These are phyloP conservation scores for Phocoena phocoena DNA, from an alignment of 2,113 vertebrate species.

Conservation along the genomic window DNA sequence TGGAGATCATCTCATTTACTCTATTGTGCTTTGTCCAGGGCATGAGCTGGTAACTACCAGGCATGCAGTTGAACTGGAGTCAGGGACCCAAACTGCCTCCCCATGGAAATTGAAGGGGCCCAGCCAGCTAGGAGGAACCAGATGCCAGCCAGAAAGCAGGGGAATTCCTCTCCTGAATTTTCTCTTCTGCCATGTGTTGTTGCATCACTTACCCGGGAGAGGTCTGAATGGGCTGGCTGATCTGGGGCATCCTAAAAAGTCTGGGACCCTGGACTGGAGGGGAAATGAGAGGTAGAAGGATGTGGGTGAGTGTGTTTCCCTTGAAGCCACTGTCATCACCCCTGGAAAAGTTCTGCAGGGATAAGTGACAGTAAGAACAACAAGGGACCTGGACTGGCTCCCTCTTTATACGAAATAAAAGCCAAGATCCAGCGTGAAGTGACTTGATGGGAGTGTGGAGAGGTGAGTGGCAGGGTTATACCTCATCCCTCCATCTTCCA, in stretches of 20 bases:
- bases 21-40: background rate
- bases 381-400: background rate
- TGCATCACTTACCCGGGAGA: background rate
- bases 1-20: background rate
- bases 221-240: background rate
- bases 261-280: background rate
- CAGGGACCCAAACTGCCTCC: background rate
- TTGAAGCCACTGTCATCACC: background rate
- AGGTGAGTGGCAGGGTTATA: background rate
- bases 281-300: background rate
- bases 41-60: background rate
- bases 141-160: slow-evolving; percentile 39
- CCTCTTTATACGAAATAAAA: background rate
- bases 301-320: background rate
- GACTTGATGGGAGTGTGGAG: background rate
- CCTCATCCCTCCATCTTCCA: background rate
- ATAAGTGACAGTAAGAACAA: background rate
- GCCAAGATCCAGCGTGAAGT: background rate
- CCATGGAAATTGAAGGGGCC: background rate
- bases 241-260: background rate
- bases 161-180: slow-evolving; percentile 73
- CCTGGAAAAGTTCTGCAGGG: background rate
- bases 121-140: background rate
- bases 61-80: background rate
- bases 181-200: background rate